Base-by-base conservation (phyloP, 2,113 vertebrate species). In the Rhipidura dahli region DNA sequence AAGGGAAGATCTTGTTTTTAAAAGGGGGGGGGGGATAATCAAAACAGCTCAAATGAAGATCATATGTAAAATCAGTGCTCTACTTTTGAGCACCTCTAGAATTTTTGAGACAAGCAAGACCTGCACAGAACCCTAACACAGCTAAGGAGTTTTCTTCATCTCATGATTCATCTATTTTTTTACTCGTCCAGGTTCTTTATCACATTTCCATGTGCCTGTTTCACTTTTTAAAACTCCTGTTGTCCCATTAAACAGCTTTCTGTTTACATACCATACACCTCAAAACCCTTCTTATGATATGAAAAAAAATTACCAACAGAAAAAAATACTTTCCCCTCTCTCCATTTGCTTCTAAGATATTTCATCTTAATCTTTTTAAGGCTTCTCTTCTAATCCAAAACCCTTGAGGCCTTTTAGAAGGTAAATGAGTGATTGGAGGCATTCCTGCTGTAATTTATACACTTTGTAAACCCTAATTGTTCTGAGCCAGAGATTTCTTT, bases 401-500 rank as follows among this genome's bases (percentile, higher is more conserved):
- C 42, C 64, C 97, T 93, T 90, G 87, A 93, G 96, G 96, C 93
- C 89, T 65, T 88, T 97, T 91, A 95, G 91, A 94, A 96, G 60
- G 89, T 71, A 94, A 97, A 92, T 94, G 87, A 95, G 84, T 87
- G 93, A 96, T 96, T 95, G 96, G 95, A 93, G 95, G 85, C 90
- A 95, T 96, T 97, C 80, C 84, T 95, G 63, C 57, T 91, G 85
- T 94, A 97, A 96, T 94, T 96, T 94, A 89, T 69, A 87, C 1
- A 15, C 85, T 97, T 93, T 87, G 96, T 66, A 94, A 97, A 92
- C 91, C 61, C 76, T 96, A 93, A 97, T 89, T 90, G 68, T 87
- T 85, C 57, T 88, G 96, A 97, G 94, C 94, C 92, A 97, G 97
- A 91, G 91, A 97, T 94, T 97, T 96, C 53, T 77, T 96, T 97